Evolutionary conservation across 1,140 invertebrate species (phyloP).

Genomic region (Parapsyche elsis): DNA sequence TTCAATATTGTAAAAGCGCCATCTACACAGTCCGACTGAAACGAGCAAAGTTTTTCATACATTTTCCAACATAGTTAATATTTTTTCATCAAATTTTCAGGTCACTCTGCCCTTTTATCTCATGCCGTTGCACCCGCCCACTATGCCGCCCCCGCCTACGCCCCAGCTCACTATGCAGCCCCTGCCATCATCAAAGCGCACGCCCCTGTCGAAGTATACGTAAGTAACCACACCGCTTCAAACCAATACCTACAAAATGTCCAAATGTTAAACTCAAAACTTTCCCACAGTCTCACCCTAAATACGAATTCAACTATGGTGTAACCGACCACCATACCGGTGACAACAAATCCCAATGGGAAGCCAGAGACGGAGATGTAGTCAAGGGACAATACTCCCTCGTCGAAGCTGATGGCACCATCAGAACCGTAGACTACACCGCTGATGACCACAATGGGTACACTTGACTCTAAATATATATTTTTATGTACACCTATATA

Average conservation of each 20-base stretch:
- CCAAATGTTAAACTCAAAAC: neutral
- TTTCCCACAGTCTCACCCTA: slow-evolving; percentile 61
- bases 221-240: slow-evolving; percentile 32
- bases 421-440: slow-evolving; percentile 68
- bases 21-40: no score
- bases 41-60: no score
- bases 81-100: slow-evolving; percentile 35
- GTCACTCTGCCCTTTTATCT: slow-evolving; percentile 43
- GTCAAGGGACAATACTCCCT: slow-evolving; percentile 70
- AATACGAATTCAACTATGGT: slow-evolving; percentile 68
- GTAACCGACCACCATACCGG: slow-evolving; percentile 66
- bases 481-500: slow-evolving; percentile 43
- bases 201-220: slow-evolving; percentile 54
- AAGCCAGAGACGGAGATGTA: slow-evolving; percentile 66
- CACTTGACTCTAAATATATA: slow-evolving; percentile 8
- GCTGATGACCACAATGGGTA: slow-evolving; percentile 68
- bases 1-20: no score
- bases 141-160: slow-evolving; percentile 49
- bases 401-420: slow-evolving; percentile 68
- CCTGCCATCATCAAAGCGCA: slow-evolving; percentile 50
- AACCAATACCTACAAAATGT: no score
- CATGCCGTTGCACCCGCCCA: slow-evolving; percentile 39
- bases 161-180: slow-evolving; percentile 44
- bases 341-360: slow-evolving; percentile 67
- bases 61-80: neutral